Evolutionary conservation across 1,140 invertebrate species (phyloP), one percentile per base, ranked within the genome.

Genomic region (Calephelis nemesis): DNA sequence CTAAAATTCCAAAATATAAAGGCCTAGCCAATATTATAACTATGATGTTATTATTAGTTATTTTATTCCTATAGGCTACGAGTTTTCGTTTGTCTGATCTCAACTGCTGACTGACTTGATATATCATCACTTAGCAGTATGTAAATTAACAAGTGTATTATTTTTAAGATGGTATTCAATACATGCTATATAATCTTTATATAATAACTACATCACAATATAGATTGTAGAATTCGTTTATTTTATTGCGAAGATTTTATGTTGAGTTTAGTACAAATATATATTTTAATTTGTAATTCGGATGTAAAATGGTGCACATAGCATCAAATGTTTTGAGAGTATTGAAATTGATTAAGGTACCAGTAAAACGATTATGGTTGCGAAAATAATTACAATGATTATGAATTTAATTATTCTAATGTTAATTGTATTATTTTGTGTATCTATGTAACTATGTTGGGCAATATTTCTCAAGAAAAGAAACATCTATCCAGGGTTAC

Each of bases 261-360:
- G 79, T 89, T 86, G 71, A 82, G 78, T 83, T 86, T 87, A 88
- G 87, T 89, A 89, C 87, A 89, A 89, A 87, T 77, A 70, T 80
- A 78, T 81, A 75, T 77, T 73, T 77, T 76, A 73, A 66, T 75
- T 69, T 65, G 74, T 73, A 68, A 73, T 68, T 78, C 74, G 66
- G 76, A 76, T 67, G 70, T 52, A 70, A 70, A 73, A 81, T 74
- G 79, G 81, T 87, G 82, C 83, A 11, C 19, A 39, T 39, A 45
- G 30, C 52, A 58, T 58, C 52, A 45, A 45, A 39, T 39, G 5
- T 30, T 58, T 54, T 58, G 10, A 39, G 30, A 39, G 4, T 0
- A 39, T 30, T 39, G 10, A 9, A 58, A 39, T 58, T 30, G 9
- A 39, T 12, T 1, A 45, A 45, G 42, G 8, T 6, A 9, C 42